These are phyloP conservation scores for Matsumyia berberina DNA, from an alignment of 2,888 invertebrate genomes.

Conservation along the genomic window DNA sequence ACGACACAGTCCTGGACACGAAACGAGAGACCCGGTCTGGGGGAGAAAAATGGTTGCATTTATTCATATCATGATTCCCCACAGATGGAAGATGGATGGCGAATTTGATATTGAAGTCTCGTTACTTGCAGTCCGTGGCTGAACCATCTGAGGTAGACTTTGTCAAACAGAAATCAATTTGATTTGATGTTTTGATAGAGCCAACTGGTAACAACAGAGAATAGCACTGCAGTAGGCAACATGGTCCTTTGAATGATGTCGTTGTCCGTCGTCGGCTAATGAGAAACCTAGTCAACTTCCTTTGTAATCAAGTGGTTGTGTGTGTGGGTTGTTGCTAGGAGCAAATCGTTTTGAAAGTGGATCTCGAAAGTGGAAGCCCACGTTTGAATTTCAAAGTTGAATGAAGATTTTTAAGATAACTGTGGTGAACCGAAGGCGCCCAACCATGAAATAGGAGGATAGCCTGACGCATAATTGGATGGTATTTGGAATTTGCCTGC, in stretches of 20 bases:
- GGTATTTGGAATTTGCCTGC: background rate
- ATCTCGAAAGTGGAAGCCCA: background rate
- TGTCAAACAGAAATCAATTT: conserved; percentile 13
- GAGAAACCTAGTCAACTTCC: background rate
- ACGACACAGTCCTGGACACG: conserved; percentile 18
- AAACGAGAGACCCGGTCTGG: conserved; percentile 19
- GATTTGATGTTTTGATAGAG: conserved; percentile 9
- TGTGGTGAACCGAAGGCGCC: background rate
- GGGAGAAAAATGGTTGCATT: background rate
- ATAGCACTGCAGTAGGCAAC: background rate
- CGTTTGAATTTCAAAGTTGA: conserved; percentile 4
- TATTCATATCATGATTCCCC: conserved; percentile 3
- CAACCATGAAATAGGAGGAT: background rate
- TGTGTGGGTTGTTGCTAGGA: conserved; percentile 1
- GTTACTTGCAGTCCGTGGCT: background rate
- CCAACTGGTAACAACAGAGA: background rate
- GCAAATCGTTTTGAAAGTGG: background rate
- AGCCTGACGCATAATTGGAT: background rate
- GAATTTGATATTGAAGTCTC: conserved; percentile 23
- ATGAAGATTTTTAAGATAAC: conserved; percentile 5
- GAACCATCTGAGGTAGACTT: background rate
- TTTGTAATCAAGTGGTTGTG: background rate
- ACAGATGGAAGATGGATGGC: background rate
- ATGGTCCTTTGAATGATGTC: background rate
- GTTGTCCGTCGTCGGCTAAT: conserved; percentile 3